These are phyloP conservation scores for Caenorhabditis plicata DNA, from an alignment of 2,888 invertebrate genomes.

Conservation along the genomic window DNA sequence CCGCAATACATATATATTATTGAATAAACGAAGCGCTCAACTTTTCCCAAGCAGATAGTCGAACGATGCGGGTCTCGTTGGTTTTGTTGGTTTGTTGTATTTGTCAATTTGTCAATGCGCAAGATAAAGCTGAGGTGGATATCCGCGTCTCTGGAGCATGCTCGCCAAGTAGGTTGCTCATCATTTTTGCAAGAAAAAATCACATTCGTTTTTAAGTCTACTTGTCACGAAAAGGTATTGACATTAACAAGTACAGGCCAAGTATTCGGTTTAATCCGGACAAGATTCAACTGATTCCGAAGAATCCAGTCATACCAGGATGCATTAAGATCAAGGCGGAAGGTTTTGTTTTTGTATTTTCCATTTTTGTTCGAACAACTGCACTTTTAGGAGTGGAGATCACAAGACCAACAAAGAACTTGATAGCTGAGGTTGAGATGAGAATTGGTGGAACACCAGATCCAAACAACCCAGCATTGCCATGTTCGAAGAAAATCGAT, in stretches of 20 bases:
- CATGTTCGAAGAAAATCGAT: constrained; percentile 64
- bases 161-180: constrained; percentile 58
- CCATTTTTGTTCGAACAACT: neutral
- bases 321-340: constrained; percentile 65
- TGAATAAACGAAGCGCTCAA: no score
- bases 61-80: constrained; percentile 36
- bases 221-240: constrained; percentile 60
- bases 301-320: constrained; percentile 65
- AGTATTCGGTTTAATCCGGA: constrained; percentile 64
- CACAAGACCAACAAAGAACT: constrained; percentile 46
- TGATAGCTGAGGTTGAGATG: constrained; percentile 64
- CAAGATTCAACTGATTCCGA: constrained; percentile 63
- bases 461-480: constrained; percentile 63
- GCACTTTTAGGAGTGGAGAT: constrained; percentile 25
- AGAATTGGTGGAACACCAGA: constrained; percentile 62
- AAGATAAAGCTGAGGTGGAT: constrained; percentile 64
- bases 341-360: constrained; percentile 19
- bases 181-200: constrained; percentile 1
- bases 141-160: constrained; percentile 64
- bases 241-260: constrained; percentile 61
- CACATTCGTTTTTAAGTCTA: constrained; percentile 52
- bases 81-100: constrained; percentile 27
- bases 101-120: constrained; percentile 28
- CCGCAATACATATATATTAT: no score
- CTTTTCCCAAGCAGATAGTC: no score